Percentiles rank a stretch among this genome's conserved stretches.
These are phyloP conservation scores for Charaxes varanes DNA, from an alignment of 1,140 invertebrate genomes.

Conservation along the genomic window DNA sequence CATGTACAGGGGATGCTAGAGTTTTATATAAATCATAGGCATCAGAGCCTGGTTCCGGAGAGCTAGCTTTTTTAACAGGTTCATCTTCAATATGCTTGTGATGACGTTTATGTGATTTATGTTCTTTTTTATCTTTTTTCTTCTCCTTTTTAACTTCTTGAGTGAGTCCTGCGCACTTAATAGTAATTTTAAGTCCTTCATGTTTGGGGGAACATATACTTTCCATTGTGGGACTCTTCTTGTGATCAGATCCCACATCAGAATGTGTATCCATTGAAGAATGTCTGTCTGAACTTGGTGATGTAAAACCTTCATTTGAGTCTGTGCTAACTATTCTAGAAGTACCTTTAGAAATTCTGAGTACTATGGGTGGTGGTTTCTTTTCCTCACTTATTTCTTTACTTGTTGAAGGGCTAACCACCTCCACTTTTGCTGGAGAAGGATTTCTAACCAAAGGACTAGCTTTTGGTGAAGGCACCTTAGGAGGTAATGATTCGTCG, in stretches of 20 bases:
- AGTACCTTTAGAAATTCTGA: constrained; percentile 78
- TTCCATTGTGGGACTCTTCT: constrained; percentile 60
- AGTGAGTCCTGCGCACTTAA: constrained; percentile 67
- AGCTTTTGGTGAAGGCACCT: constrained; percentile 52
- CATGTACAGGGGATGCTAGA: constrained; percentile 54
- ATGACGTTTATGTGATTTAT: constrained; percentile 63
- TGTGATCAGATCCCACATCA: constrained; percentile 55
- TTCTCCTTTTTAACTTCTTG: constrained; percentile 74
- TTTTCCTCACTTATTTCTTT: constrained; percentile 61
- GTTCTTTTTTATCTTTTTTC: constrained; percentile 63
- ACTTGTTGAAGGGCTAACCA: constrained; percentile 65
- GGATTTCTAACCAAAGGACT: constrained; percentile 67
- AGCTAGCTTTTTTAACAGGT: constrained; percentile 63
- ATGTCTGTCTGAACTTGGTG: constrained; percentile 68
- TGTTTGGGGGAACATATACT: constrained; percentile 66
- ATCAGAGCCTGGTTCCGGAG: constrained; percentile 70
- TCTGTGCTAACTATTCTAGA: constrained; percentile 78
- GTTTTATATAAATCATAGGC: constrained; percentile 71
- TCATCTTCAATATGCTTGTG: constrained; percentile 58
- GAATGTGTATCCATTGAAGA: constrained; percentile 63
- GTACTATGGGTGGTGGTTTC: constrained; percentile 75
- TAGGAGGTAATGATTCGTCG: constrained; percentile 42
- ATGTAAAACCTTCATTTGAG: constrained; percentile 75
- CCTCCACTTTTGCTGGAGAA: constrained; percentile 56
- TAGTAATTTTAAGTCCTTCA: constrained; percentile 69